These are phyloP conservation scores for Eupithecia subfuscata DNA, from an alignment of 2,888 invertebrate species.

Conservation along the genomic window DNA sequence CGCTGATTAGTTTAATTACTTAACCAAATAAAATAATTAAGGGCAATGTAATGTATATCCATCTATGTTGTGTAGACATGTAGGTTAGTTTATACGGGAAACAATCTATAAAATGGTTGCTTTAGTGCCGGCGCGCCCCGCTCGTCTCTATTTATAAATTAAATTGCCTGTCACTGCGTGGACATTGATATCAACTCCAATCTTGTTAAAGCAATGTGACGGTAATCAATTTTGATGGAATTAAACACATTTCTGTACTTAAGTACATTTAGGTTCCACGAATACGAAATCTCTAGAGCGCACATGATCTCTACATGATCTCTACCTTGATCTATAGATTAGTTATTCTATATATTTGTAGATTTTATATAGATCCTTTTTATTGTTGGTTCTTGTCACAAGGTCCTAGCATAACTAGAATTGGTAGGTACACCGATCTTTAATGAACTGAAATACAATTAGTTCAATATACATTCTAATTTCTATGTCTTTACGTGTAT, in stretches of 20 bases:
- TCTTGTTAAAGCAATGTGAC: constrained; percentile 63
- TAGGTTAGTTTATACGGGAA: constrained; percentile 44
- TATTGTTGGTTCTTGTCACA: too few relatives aligned
- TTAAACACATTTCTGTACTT: not conserved
- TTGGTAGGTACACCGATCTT: not conserved
- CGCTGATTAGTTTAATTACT: constrained; percentile 8
- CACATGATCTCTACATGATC: not conserved
- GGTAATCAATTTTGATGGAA: constrained; percentile 40
- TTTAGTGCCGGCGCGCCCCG: constrained; percentile 74
- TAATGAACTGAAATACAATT: not conserved
- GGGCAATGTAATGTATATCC: constrained; percentile 38
- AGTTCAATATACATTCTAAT: too few relatives aligned
- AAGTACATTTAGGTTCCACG: not conserved
- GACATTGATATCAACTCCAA: constrained; percentile 70
- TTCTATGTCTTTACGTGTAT: not conserved
- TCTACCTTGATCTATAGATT: not conserved
- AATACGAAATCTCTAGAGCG: not conserved
- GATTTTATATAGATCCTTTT: too few relatives aligned
- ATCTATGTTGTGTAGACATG: not conserved
- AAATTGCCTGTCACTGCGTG: constrained; percentile 73
- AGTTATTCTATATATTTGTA: too few relatives aligned
- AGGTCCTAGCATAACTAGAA: not conserved
- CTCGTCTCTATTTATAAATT: constrained; percentile 77
- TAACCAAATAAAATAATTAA: constrained; percentile 27
- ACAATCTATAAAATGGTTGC: constrained; percentile 76